Evolutionary conservation across 92 coral and sea anemone species (phyloP).

Genomic region (Phenganax marumi): DNA sequence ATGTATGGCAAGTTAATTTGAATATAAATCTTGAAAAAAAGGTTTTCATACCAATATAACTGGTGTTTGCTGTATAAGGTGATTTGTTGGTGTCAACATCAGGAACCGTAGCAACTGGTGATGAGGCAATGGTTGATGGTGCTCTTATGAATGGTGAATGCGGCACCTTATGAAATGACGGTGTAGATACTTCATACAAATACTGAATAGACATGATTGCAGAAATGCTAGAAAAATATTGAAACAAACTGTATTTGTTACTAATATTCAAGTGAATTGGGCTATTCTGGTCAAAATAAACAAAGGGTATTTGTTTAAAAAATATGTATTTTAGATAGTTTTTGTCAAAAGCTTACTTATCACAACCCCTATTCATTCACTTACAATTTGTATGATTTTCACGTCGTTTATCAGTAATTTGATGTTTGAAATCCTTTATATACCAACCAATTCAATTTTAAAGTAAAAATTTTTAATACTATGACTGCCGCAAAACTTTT

Average conservation of each 20-base stretch:
- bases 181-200: constrained; percentile 18
- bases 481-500: constrained; percentile 9
- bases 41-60: constrained; percentile 11
- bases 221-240: neutral
- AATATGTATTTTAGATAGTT: no score
- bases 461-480: neutral
- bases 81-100: constrained; percentile 18
- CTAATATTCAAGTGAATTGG: neutral
- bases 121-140: neutral
- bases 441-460: neutral
- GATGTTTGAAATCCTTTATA: neutral
- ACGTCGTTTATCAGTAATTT: neutral
- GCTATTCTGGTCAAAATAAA: no score
- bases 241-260: neutral
- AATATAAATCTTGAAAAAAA: neutral
- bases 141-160: constrained; percentile 26
- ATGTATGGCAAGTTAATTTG: neutral
- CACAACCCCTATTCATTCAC: neutral
- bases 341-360: no score
- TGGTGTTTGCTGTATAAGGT: neutral
- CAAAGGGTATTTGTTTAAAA: no score
- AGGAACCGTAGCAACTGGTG: constrained; percentile 39
- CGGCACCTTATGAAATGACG: constrained; percentile 34
- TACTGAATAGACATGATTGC: constrained; percentile 10
- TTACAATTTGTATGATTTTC: neutral